Evolutionary conservation across 2,797 vertebrate species (phyloP).

Genomic region (Anolis apletophallus): DNA sequence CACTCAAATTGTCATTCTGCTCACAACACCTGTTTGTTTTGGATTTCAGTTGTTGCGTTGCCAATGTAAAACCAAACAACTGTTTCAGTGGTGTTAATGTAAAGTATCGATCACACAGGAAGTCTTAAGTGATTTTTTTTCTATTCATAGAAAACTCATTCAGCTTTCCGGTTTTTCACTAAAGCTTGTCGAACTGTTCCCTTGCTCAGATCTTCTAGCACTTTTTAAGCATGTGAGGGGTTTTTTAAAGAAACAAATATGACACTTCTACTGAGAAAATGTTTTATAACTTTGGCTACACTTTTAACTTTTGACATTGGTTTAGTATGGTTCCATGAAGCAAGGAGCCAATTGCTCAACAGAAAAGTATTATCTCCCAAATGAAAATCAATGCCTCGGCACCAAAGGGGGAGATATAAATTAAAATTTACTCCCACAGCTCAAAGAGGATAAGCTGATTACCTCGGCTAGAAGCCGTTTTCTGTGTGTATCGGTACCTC

Average conservation of each 20-base stretch:
- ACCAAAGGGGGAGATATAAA: constrained; percentile 12
- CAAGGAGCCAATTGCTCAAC: constrained; percentile 1
- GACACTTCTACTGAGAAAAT: constrained; percentile 10
- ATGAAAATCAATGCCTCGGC: constrained; percentile 22
- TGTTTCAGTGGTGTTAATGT: background rate
- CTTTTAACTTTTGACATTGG: constrained; percentile 3
- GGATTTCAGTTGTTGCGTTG: background rate
- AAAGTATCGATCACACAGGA: background rate
- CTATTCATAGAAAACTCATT: background rate
- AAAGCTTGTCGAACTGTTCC: background rate
- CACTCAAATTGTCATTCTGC: background rate
- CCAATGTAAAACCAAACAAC: background rate
- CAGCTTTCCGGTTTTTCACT: background rate
- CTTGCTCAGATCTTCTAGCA: background rate
- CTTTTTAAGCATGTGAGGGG: background rate
- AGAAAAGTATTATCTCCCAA: constrained; percentile 7
- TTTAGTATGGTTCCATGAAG: constrained; percentile 3
- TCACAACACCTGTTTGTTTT: background rate
- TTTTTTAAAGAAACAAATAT: constrained; percentile 1
- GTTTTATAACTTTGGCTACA: background rate
- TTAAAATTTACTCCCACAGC: constrained; percentile 25
- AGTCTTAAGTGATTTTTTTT: background rate
- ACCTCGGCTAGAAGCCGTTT: constrained; percentile 16
- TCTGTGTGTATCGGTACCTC: constrained; percentile 21
- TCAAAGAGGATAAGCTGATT: constrained; percentile 35